Evolutionary conservation across 2,797 vertebrate species (phyloP).

Genomic region (Podarcis lilfordi): DNA sequence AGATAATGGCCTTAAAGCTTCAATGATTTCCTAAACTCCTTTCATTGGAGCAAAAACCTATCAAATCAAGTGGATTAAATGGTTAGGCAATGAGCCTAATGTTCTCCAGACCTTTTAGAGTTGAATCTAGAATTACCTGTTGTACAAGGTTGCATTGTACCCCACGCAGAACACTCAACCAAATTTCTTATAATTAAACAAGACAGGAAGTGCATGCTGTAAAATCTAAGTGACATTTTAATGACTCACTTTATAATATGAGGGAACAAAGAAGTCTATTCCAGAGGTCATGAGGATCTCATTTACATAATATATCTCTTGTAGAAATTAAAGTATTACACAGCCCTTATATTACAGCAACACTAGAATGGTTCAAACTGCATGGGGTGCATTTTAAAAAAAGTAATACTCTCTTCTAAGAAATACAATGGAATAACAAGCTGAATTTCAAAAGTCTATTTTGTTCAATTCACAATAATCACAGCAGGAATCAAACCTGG

Average conservation of each 20-base stretch:
- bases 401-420: fast-evolving
- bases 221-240: conserved; percentile 24
- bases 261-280: background rate
- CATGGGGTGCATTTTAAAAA: background rate
- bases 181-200: conserved; percentile 7
- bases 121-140: background rate
- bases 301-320: background rate
- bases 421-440: background rate
- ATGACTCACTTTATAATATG: conserved; percentile 5
- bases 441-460: background rate
- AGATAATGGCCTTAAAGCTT: conserved; percentile 36
- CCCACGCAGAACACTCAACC: background rate
- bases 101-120: conserved; percentile 1
- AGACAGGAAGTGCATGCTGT: background rate
- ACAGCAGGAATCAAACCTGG: background rate
- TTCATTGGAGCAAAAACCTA: conserved; percentile 37
- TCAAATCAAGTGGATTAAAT: conserved; percentile 42
- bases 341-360: background rate
- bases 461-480: background rate
- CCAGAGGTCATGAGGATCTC: background rate
- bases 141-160: background rate
- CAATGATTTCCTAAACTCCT: conserved; percentile 26
- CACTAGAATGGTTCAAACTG: background rate
- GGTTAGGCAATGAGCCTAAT: conserved; percentile 21
- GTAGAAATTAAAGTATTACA: background rate